Evolutionary conservation across 2,888 invertebrate species (phyloP), one percentile per base, ranked within the genome.

Genomic region (Eumacrocentrus americanus): DNA sequence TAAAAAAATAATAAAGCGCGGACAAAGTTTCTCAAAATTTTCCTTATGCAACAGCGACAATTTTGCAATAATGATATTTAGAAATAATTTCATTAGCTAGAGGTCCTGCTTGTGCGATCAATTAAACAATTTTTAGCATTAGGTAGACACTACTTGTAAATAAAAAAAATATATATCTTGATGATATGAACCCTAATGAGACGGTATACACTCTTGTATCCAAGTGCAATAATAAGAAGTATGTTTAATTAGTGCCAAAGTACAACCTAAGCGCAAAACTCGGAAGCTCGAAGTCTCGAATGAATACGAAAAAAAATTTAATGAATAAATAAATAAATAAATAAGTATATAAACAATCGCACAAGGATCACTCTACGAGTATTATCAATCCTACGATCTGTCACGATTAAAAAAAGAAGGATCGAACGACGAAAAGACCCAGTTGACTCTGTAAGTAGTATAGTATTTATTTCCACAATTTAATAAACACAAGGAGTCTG

Each of bases 211-310:
- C 69, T 74, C 71, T 70, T 74, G 74, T 75, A 76, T 75, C 68
- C 72, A 76, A 75, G 75, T 76, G 75, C 75, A 76, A 76, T 76
- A 76, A 76, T 75, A 74, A 75, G 70, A 73, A 53, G 59, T 38
- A 48, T 75, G 75, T 74, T 73, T 72, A 71, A 75, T 75, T 75
- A 75, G 75, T 76, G 75, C 75, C 75, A 76, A 76, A 76, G 75
- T 67, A 65, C 58, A 62, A 62, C 55, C 61, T 60, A 68, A 63
- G 63, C 51, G 58, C 55, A 60, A 42, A 44, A 23, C 42, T 23
- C n/a, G n/a, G n/a, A 42, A 12, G 2, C 22, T 46, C 3, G 22
- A 18, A 18, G 18, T 16, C 7, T 46, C 37, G 34, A 12, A 23
- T 25, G 12, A 25, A 16, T 3, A 4, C 25, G n/a, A n/a, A n/a